Evolutionary conservation across 30 jellyfish, hydroid and myxozoan species (phyloP).

Genomic region (Sanderia malayensis): DNA sequence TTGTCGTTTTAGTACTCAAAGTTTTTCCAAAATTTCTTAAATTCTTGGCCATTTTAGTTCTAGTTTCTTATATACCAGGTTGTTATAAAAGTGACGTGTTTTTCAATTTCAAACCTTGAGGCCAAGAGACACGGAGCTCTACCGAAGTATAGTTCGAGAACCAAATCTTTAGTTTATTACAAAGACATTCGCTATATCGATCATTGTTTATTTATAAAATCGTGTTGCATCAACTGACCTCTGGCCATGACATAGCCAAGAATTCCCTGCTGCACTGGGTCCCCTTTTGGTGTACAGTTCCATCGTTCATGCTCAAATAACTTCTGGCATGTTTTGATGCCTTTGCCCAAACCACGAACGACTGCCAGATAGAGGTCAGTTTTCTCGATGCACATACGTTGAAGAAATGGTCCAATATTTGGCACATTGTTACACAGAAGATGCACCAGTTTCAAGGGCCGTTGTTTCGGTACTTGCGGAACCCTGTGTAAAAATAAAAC

Average conservation of each 20-base stretch:
- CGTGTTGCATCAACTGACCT: slow-evolving; percentile 67
- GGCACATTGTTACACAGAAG: slow-evolving; percentile 60
- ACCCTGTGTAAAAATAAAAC: background rate
- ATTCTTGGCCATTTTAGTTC: too few species aligned
- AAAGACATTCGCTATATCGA: too few species aligned
- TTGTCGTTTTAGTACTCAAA: too few species aligned
- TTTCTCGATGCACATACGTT: slow-evolving; percentile 58
- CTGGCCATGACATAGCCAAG: slow-evolving; percentile 91
- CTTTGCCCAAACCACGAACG: slow-evolving; percentile 65
- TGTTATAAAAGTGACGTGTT: too few species aligned
- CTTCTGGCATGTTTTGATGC: slow-evolving; percentile 71
- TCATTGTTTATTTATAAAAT: too few species aligned
- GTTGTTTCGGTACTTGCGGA: background rate
- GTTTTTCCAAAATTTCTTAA: too few species aligned
- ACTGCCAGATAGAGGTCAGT: slow-evolving; percentile 61
- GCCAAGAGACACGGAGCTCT: too few species aligned
- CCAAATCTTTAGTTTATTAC: too few species aligned
- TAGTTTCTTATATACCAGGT: too few species aligned
- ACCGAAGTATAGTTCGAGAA: too few species aligned
- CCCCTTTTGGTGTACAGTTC: slow-evolving; percentile 85
- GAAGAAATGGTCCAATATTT: slow-evolving; percentile 56
- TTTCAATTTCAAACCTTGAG: too few species aligned
- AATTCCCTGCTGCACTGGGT: slow-evolving; percentile 32
- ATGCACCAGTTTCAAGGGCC: slow-evolving; percentile 27
- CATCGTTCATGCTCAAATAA: slow-evolving; percentile 73